Evolutionary conservation across 1,140 invertebrate genomes (phyloP).

Genomic region (Bemisia tabaci): DNA sequence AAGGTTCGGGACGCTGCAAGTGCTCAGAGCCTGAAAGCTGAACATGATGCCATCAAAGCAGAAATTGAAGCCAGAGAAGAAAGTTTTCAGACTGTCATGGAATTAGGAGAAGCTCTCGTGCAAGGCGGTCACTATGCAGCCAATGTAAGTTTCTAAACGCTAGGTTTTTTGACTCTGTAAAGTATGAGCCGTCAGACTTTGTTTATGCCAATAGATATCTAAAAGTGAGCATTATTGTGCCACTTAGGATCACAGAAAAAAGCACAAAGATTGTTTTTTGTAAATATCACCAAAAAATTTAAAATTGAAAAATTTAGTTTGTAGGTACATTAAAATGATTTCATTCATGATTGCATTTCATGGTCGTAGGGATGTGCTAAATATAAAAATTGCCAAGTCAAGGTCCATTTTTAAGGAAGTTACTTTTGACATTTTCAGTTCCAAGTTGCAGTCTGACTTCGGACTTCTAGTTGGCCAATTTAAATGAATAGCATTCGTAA

Average conservation of each 20-base stretch:
- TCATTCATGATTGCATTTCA: no score
- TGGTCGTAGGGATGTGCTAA: no score
- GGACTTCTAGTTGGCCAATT: no score
- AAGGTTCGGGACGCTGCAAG: constrained; percentile 72
- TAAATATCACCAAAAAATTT: not conserved
- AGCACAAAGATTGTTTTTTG: no score
- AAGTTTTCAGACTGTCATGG: constrained; percentile 63
- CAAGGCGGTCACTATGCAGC: constrained; percentile 72
- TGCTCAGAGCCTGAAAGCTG: constrained; percentile 72
- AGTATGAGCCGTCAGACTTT: no score
- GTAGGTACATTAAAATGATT: not conserved
- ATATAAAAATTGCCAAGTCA: no score
- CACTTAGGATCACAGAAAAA: no score
- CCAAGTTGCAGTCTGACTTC: not conserved
- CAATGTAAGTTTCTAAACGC: constrained; percentile 30
- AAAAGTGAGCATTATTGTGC: no score
- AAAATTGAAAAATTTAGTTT: not conserved
- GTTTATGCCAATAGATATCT: no score
- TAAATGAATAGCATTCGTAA: no score
- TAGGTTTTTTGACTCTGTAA: not conserved
- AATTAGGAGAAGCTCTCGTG: constrained; percentile 70
- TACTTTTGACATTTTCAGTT: not conserved
- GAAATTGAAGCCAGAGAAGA: constrained; percentile 91
- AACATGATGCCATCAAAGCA: constrained; percentile 81
- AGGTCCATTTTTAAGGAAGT: no score